Evolutionary conservation across 2,113 vertebrate genomes (phyloP).

Genomic region (Cyanistes caeruleus): DNA sequence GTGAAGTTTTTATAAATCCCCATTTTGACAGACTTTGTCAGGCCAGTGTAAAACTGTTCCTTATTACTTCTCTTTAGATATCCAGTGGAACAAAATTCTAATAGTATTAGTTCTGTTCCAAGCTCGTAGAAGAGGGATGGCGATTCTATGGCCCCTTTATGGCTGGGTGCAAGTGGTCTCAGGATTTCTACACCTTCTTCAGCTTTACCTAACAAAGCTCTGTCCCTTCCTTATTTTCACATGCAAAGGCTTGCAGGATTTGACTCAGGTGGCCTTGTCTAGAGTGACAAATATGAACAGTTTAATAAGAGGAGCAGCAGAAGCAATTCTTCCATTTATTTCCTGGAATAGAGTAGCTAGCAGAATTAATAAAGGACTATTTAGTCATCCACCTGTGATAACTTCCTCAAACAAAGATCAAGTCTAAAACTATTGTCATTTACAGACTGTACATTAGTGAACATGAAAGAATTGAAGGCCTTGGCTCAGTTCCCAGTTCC

Average conservation of each 20-base stretch:
- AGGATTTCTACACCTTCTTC: neutral
- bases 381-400: neutral
- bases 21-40: neutral
- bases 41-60: neutral
- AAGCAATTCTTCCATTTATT: neutral
- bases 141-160: neutral
- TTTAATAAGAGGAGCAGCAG: neutral
- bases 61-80: neutral
- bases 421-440: conserved; percentile 4
- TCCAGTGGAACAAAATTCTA: neutral
- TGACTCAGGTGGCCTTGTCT: neutral
- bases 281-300: neutral
- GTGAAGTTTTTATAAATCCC: neutral
- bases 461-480: neutral
- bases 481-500: neutral
- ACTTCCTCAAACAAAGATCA: conserved; percentile 20
- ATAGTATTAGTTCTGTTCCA: neutral
- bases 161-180: neutral
- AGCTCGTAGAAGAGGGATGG: neutral
- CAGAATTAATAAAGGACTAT: neutral
- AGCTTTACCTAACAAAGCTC: conserved; percentile 13
- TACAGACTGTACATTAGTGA: neutral
- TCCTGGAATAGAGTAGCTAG: neutral
- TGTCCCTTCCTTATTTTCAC: conserved; percentile 14
- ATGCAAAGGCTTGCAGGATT: neutral